These are phyloP conservation scores for Choristoneura fumiferana DNA, from an alignment of 1,140 invertebrate genomes.

Conservation along the genomic window DNA sequence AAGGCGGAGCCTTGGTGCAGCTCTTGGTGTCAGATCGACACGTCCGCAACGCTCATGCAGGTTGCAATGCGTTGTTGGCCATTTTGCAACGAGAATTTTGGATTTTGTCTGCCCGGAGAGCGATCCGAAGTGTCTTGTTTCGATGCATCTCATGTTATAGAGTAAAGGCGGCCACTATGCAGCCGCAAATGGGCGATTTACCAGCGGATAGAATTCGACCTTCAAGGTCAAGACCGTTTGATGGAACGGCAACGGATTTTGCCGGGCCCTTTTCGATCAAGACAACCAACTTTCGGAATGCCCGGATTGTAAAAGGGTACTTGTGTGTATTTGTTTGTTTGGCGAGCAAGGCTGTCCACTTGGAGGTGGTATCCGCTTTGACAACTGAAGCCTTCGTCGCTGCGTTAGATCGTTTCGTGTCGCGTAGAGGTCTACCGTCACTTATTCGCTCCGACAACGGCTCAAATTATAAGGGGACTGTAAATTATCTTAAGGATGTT, in stretches of 20 bases:
- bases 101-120: too few relatives aligned
- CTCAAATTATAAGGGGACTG: too few relatives aligned
- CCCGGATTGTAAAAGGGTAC: background rate
- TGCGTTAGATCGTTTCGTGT: constrained; percentile 29
- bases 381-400: constrained; percentile 40
- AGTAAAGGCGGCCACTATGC: too few relatives aligned
- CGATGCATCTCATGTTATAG: too few relatives aligned
- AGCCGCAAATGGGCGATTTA: constrained; percentile 26
- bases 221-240: constrained; percentile 5
- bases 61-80: too few relatives aligned
- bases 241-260: constrained; percentile 23
- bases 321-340: constrained; percentile 19
- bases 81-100: too few relatives aligned
- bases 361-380: constrained; percentile 31
- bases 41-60: too few relatives aligned
- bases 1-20: too few relatives aligned
- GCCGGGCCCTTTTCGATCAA: constrained; percentile 28
- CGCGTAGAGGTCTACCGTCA: background rate
- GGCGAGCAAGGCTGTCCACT: constrained; percentile 29
- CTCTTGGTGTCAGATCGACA: too few relatives aligned
- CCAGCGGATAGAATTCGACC: constrained; percentile 20
- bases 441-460: background rate
- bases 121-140: too few relatives aligned
- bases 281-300: background rate
- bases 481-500: too few relatives aligned